Conservation (phyloP, 2,888 invertebrate genomes). For the Stenodera caucasica region DNA sequence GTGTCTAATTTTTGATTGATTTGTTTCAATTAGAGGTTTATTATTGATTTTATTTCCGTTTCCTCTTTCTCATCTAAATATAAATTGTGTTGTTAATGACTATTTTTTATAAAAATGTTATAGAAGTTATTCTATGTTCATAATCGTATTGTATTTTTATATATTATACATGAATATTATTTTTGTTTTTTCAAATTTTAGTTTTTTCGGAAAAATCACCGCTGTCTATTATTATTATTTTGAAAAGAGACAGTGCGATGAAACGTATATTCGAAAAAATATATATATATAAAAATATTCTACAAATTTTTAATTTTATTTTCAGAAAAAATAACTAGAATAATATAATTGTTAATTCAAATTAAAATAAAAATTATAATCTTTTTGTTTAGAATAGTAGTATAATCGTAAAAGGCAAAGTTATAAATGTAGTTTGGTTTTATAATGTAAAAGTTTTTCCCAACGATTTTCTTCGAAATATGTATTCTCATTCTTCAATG, state of each 20-base stretch:
- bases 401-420: constrained; percentile 13
- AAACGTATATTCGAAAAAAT: neutral
- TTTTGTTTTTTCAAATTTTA: neutral
- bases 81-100: neutral
- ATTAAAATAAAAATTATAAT: neutral
- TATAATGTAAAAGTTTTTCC: constrained; percentile 15
- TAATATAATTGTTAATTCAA: neutral
- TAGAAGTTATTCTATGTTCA: neutral
- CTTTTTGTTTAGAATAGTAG: constrained; percentile 18
- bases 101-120: neutral
- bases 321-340: too few relatives aligned
- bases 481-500: constrained; percentile 22
- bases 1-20: neutral
- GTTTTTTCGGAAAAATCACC: neutral
- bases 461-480: constrained; percentile 8
- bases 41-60: neutral
- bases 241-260: neutral
- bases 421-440: constrained; percentile 22
- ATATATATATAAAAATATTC: too few relatives aligned
- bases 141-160: neutral
- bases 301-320: too few relatives aligned
- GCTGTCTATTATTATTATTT: neutral
- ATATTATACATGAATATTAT: too few relatives aligned
- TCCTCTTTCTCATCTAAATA: neutral
- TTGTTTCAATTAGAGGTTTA: neutral